Base-by-base conservation (phyloP, 2,113 vertebrate species). In the Notarius lentiginosus region DNA sequence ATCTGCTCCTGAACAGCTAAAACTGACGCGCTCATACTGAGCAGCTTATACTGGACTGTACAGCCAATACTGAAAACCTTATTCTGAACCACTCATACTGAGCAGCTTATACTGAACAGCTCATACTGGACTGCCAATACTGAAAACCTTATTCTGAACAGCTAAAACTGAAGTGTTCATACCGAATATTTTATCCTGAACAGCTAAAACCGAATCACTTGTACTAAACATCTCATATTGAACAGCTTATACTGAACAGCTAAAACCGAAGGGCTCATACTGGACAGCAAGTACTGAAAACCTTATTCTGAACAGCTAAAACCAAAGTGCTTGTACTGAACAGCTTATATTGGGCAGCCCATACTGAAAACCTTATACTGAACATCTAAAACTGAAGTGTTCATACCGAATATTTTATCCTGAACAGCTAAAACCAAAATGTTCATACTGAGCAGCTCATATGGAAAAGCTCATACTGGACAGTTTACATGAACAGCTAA, bases 91-190 rank as follows among this genome's bases (percentile, higher is more conserved):
- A 12, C n/a, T 14, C 5, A 14, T 15, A 30, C 11, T 7, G 11
- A 15, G 30, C 12, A 2, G 66, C 6, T 41, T 1, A 0, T 41
- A 34, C 17, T 9, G 2, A 17, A 72, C 17, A 68, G n/a, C 65
- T 5, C 5, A 5, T 68, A 68, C 5, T 5, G 17, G 0, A 7
- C 1, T 7, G 5, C 1, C 34, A 0, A 0, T 34, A 34, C 15
- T 18, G 66, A 34, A 34, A 14, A 20, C 27, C 14, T 34, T 0
- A 2, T 18, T 17, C 15, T 34, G 14, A 18, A 17, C 6, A 70
- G 68, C 30, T 8, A 18, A 3, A 8, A 7, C 27, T 18, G 30
- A 41, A 20, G 1, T 3, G 15, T 30, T 70, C 6, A 7, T 1
- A 70, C 15, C 3, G 2, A 70, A 70, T 14, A 70, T 27, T 1